phyloP scores from a whole-genome alignment of 2,113 vertebrate species.

The Gymnocephalus cernua region DNA sequence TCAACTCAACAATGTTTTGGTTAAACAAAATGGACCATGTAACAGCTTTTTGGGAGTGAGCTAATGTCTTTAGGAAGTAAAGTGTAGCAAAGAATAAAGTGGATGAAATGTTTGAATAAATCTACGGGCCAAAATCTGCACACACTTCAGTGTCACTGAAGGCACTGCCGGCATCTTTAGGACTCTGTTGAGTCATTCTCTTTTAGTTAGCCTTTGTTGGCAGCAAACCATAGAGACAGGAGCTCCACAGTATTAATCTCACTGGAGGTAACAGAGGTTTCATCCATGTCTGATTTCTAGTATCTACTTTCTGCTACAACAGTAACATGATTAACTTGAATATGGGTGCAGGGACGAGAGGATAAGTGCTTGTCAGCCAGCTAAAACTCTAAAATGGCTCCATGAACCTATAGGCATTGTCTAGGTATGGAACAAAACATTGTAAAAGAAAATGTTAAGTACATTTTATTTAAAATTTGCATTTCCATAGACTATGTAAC shows the following conservation, averaged over 20 bases:
- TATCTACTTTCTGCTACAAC: background rate
- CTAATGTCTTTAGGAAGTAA: background rate
- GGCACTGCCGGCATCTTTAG: slow-evolving; percentile 7
- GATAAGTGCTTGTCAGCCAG: too few relatives aligned
- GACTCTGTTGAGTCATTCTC: slow-evolving; percentile 32
- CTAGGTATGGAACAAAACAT: background rate
- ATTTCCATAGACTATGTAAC: background rate
- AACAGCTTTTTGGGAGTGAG: background rate
- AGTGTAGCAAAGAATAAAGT: background rate
- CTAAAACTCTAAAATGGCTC: background rate
- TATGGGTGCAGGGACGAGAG: background rate
- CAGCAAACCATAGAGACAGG: slow-evolving; percentile 5
- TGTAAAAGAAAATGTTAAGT: background rate
- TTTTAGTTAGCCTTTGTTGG: slow-evolving; percentile 23
- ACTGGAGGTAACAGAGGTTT: background rate
- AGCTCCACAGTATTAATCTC: background rate
- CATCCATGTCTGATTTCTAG: background rate
- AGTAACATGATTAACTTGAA: background rate
- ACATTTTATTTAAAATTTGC: background rate
- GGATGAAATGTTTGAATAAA: background rate
- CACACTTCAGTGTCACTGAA: slow-evolving; percentile 3
- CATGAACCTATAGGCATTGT: background rate
- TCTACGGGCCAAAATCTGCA: background rate
- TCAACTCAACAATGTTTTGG: slow-evolving; percentile 12
- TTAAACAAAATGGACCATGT: slow-evolving; percentile 18